These are phyloP conservation scores for Paraescarpia echinospica DNA, from an alignment of 1,140 invertebrate genomes.

Conservation along the genomic window DNA sequence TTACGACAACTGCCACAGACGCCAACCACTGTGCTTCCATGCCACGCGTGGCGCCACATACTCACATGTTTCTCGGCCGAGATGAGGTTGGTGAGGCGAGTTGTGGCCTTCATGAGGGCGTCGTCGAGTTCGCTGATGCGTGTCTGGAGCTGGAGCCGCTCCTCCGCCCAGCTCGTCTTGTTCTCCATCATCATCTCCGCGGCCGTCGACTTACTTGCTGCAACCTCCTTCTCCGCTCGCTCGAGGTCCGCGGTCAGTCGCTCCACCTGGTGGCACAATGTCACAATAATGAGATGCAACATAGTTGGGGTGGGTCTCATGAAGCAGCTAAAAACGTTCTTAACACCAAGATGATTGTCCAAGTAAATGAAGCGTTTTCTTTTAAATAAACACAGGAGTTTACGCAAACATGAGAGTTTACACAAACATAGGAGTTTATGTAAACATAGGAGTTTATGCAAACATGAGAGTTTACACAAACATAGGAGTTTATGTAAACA, in stretches of 20 bases:
- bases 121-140: conserved; percentile 19
- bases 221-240: background rate
- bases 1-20: too few relatives aligned
- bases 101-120: background rate
- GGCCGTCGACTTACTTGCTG: background rate
- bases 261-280: conserved; percentile 8
- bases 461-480: too few relatives aligned
- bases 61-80: background rate
- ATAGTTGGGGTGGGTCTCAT: background rate
- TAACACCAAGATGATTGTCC: too few relatives aligned
- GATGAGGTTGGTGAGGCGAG: background rate
- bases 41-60: background rate
- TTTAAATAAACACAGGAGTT: too few relatives aligned
- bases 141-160: conserved; percentile 9
- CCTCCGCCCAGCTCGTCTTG: conserved; percentile 3
- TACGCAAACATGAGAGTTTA: too few relatives aligned
- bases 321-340: too few relatives aligned
- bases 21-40: background rate
- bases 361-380: too few relatives aligned
- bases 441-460: too few relatives aligned
- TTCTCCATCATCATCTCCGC: background rate
- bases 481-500: too few relatives aligned
- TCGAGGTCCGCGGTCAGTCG: background rate
- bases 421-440: too few relatives aligned
- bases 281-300: background rate